Conservation (phyloP, 2,797 vertebrate species). For the Phoeniculus purpureus region DNA sequence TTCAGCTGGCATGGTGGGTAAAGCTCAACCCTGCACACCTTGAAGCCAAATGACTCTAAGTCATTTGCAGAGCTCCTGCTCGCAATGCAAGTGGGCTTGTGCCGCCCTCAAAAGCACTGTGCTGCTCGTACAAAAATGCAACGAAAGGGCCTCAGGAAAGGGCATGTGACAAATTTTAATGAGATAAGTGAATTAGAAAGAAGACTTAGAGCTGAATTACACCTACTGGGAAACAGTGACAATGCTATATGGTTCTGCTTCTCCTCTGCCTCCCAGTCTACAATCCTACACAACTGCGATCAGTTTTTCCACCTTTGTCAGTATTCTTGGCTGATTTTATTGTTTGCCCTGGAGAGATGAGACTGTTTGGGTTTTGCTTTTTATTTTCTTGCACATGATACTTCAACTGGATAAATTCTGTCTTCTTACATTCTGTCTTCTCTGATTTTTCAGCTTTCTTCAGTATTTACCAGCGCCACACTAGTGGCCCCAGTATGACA, state of each 20-base stretch:
- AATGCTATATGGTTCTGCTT: neutral
- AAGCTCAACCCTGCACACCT: neutral
- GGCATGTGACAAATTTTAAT: slow-evolving; percentile 14
- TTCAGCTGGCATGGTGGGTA: neutral
- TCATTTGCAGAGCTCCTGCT: neutral
- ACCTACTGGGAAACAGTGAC: neutral
- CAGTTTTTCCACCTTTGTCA: slow-evolving; percentile 15
- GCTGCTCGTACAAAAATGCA: neutral
- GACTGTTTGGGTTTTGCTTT: neutral
- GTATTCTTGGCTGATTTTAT: neutral
- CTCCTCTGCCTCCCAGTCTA: neutral
- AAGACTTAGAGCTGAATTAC: neutral
- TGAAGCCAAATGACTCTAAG: neutral
- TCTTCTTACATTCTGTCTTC: neutral
- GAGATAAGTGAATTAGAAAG: slow-evolving; percentile 37
- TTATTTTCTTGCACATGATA: neutral
- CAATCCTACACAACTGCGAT: neutral
- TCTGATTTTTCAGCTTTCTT: neutral
- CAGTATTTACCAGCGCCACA: neutral
- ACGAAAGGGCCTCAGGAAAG: neutral
- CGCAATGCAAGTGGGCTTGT: accelerated
- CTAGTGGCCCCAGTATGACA: neutral
- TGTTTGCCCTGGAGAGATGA: neutral
- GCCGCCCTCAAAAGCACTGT: neutral
- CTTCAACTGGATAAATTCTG: neutral